A percentile compares a stretch with the other conserved stretches of the same genome.
phyloP scores from a whole-genome alignment of 2,888 invertebrate genomes.

The Chrysotoxum bicinctum region DNA sequence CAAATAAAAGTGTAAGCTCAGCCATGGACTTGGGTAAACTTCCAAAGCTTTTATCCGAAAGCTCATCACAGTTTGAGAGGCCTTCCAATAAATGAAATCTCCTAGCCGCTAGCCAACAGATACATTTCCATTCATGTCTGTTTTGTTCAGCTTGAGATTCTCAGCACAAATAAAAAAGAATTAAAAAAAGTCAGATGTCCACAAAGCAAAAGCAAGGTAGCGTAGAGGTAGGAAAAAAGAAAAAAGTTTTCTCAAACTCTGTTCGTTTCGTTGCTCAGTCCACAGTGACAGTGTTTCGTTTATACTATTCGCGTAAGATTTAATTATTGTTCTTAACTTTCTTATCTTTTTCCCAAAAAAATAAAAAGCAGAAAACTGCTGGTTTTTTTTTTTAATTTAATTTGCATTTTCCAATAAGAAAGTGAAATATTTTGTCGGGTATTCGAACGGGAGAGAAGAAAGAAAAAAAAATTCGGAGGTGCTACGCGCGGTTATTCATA shows the following conservation, averaged over 20 bases:
- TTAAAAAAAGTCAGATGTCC: slow-evolving; percentile 53
- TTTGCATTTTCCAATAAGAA: slow-evolving; percentile 21
- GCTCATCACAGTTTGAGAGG: slow-evolving; percentile 24
- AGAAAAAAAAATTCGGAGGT: slow-evolving; percentile 15
- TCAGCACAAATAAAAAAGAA: neutral
- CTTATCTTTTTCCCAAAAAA: slow-evolving; percentile 31
- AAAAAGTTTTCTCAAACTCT: slow-evolving; percentile 54
- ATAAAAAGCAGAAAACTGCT: slow-evolving; percentile 18
- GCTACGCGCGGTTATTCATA: slow-evolving; percentile 27
- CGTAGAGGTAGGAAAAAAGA: slow-evolving; percentile 39
- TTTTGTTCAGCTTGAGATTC: slow-evolving; percentile 10
- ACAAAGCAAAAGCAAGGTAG: slow-evolving; percentile 26
- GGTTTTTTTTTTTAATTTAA: slow-evolving; percentile 60
- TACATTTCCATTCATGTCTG: slow-evolving; percentile 48
- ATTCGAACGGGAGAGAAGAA: neutral
- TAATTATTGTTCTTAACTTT: slow-evolving; percentile 58
- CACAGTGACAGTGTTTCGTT: slow-evolving; percentile 48
- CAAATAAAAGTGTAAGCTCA: neutral
- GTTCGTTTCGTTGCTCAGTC: slow-evolving; percentile 35
- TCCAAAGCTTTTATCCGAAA: slow-evolving; percentile 10
- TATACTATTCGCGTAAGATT: slow-evolving; percentile 56
- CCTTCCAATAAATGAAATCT: neutral
- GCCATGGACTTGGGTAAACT: neutral
- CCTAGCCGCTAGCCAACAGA: slow-evolving; percentile 57
- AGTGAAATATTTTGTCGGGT: neutral